These are phyloP conservation scores for Meteorus sp. DNA, from an alignment of 1,140 invertebrate genomes.

Conservation along the genomic window DNA sequence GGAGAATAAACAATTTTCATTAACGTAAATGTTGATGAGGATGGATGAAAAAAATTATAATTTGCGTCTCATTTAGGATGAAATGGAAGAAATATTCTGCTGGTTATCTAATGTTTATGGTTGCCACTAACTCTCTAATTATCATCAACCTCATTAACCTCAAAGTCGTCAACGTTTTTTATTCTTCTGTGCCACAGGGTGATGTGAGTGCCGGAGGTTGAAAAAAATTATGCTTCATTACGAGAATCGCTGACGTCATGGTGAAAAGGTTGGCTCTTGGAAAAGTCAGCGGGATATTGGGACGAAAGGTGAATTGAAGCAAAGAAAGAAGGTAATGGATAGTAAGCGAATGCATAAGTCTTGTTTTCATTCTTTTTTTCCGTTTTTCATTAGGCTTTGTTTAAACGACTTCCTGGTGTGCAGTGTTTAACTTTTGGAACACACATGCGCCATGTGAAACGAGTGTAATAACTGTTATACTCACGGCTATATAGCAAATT, in stretches of 20 bases:
- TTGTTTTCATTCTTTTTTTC: too few species aligned
- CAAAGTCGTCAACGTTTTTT: constrained; percentile 10
- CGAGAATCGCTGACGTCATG: constrained; percentile 19
- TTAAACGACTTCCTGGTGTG: too few species aligned
- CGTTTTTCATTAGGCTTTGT: too few species aligned
- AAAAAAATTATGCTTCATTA: constrained; percentile 17
- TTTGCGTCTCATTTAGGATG: neutral
- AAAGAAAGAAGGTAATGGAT: neutral
- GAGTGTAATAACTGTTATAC: neutral
- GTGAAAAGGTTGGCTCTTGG: constrained; percentile 8
- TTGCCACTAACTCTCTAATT: constrained; percentile 15
- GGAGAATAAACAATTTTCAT: too few species aligned
- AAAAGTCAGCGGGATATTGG: constrained; percentile 6
- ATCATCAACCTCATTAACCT: constrained; percentile 22
- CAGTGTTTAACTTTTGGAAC: too few species aligned
- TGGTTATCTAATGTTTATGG: constrained; percentile 1
- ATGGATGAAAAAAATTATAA: neutral
- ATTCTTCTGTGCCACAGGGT: neutral
- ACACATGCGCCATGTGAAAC: too few species aligned
- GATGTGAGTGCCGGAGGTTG: constrained; percentile 2
- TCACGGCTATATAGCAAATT: constrained; percentile 7
- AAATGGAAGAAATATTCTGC: constrained; percentile 1
- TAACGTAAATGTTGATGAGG: too few species aligned
- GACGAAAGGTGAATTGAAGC: neutral
- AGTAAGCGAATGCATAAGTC: neutral